Base-by-base conservation (phyloP, 2,888 invertebrate species). In the Lasioglossum leucozonium region DNA sequence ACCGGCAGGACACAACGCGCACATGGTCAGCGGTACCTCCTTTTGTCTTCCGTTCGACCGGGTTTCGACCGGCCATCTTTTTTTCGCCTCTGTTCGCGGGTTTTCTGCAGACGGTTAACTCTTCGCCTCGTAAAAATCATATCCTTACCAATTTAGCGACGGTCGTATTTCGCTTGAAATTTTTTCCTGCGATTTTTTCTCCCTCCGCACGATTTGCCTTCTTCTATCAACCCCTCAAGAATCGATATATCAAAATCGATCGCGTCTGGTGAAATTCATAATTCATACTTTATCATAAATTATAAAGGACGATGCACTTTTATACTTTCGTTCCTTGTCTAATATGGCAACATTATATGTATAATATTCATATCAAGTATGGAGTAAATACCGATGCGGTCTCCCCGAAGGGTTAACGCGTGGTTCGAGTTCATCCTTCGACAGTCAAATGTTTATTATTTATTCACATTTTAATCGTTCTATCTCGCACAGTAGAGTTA, bases 1-100 rank as follows among this genome's bases (percentile, higher is more conserved):
- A 65, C 65, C 65, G 34, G 65, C 65, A 65, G 65, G 34, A 34
- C 30, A 34, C 30, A 22, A n/a, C n/a, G 67, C 65, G 62, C 85
- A 81, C 80, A 87, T 82, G 90, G 91, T 91, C 91, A 85, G 75
- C 62, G 22, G 16, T 30, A n/a, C 72, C 51, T 22, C n/a, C 82
- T 74, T 84, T 87, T 84, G 79, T 87, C 87, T 85, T 55, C 76
- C 42, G 10, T 76, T 13, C 69, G 13, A 11, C 76, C 34, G 26
- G n/a, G 16, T 65, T 47, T 34, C 30, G 18, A 11, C 30, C 16
- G 13, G 44, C 22, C 13, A 22, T 47, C 34, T 47, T 16, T 47
- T 0, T 22, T 18, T 30, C 16, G 30, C 62, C 65, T 5, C 16
- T 30, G n/a, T n/a, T 18, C n/a, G 16, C 22, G 26, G 4, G 16